Evolutionary conservation across 2,888 invertebrate species (phyloP).

Genomic region (Gastracanthus pulcherrimus): DNA sequence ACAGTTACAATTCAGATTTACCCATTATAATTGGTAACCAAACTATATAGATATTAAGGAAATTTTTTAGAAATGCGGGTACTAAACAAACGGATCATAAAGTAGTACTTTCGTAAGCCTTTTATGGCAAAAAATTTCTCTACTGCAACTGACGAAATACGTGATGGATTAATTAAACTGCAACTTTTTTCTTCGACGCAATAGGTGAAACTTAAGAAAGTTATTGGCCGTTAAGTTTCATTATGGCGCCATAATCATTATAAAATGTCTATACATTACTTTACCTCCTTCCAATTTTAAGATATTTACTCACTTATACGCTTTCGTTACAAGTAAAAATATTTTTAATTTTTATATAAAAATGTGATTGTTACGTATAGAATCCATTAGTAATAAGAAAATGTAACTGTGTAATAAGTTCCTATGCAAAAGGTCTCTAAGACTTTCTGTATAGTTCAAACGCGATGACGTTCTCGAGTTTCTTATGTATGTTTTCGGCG

Average conservation of each 20-base stretch:
- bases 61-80: neutral
- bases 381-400: no score
- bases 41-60: neutral
- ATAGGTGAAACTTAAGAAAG: conserved; percentile 8
- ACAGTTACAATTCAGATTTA: no score
- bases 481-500: no score
- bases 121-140: neutral
- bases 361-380: no score
- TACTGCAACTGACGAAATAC: neutral
- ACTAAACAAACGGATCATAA: neutral
- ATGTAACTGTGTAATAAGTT: no score
- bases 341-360: no score
- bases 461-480: no score
- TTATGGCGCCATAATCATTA: no score
- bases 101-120: neutral
- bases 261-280: neutral
- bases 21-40: no score
- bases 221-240: neutral
- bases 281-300: neutral
- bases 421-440: no score
- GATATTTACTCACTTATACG: neutral
- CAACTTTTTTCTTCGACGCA: neutral
- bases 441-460: no score
- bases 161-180: neutral
- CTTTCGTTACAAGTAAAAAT: neutral